These are phyloP conservation scores for Gorsachius goisagi DNA, from an alignment of 2,113 vertebrate genomes.

Conservation along the genomic window DNA sequence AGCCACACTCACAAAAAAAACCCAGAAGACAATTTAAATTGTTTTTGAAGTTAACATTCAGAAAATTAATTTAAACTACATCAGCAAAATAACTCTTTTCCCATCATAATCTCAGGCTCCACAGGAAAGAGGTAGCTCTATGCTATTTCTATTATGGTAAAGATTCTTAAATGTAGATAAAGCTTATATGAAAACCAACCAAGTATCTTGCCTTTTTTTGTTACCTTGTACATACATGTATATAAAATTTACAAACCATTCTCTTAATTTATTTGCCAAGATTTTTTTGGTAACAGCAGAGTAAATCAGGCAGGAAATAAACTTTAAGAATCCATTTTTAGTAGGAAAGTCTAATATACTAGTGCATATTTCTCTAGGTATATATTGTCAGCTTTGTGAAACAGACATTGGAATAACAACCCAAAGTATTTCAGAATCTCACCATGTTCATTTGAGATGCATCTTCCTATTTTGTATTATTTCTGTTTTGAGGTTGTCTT, in stretches of 20 bases:
- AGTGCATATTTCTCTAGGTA: not conserved
- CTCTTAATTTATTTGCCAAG: not conserved
- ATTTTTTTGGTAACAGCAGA: not conserved
- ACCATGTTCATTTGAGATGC: accelerated
- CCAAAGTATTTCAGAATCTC: not conserved
- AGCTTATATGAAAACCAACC: not conserved
- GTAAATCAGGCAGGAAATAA: not conserved
- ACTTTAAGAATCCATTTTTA: not conserved
- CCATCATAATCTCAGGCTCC: not conserved
- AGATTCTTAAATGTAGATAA: not conserved
- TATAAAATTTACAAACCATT: not conserved
- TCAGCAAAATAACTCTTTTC: not conserved
- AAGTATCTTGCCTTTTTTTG: not conserved
- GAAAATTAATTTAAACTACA: not conserved
- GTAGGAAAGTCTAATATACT: not conserved
- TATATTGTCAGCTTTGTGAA: not conserved
- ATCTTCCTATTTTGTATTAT: not conserved
- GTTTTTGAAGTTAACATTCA: not conserved
- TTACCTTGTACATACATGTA: not conserved
- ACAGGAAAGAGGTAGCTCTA: accelerated
- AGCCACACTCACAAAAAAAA: not conserved
- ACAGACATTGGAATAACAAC: not conserved
- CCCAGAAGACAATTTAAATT: not conserved
- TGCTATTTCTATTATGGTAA: not conserved
- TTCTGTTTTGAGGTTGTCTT: not conserved